Evolutionary conservation across 2,113 vertebrate species (phyloP).

Genomic region (Microtus ochrogaster): DNA sequence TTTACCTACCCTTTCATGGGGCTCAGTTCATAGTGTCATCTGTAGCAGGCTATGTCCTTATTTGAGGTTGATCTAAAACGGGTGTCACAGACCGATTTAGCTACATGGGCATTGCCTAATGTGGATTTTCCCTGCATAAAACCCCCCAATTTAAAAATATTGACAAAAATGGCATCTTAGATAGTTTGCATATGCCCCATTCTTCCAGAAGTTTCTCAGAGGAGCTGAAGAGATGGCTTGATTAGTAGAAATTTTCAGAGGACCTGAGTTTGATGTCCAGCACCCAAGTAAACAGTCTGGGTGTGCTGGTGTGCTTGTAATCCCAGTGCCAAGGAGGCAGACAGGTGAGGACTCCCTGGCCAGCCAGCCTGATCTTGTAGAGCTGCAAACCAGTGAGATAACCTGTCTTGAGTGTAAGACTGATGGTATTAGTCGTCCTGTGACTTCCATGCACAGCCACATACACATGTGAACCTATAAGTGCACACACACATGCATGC

Average conservation of each 20-base stretch:
- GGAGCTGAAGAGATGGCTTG: neutral
- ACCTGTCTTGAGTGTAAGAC: neutral
- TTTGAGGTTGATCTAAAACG: neutral
- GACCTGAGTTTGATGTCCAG: neutral
- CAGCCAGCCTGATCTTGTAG: neutral
- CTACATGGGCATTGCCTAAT: neutral
- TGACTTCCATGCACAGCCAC: neutral
- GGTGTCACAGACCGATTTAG: neutral
- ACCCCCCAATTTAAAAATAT: neutral
- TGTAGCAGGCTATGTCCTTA: neutral
- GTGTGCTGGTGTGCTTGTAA: neutral
- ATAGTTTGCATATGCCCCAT: neutral
- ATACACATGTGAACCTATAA: neutral
- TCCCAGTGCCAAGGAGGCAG: neutral
- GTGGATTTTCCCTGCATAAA: conserved; percentile 1
- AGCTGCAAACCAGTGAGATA: neutral
- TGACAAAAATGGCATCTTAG: neutral
- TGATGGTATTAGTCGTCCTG: neutral
- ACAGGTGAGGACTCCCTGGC: no score
- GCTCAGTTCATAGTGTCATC: neutral
- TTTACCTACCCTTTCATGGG: neutral
- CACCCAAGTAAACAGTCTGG: neutral
- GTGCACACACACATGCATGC: no score
- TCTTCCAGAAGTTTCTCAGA: neutral
- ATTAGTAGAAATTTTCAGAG: neutral